phyloP scores from a whole-genome alignment of 64 coral and sea anemone genomes.

The Montipora cactus region DNA sequence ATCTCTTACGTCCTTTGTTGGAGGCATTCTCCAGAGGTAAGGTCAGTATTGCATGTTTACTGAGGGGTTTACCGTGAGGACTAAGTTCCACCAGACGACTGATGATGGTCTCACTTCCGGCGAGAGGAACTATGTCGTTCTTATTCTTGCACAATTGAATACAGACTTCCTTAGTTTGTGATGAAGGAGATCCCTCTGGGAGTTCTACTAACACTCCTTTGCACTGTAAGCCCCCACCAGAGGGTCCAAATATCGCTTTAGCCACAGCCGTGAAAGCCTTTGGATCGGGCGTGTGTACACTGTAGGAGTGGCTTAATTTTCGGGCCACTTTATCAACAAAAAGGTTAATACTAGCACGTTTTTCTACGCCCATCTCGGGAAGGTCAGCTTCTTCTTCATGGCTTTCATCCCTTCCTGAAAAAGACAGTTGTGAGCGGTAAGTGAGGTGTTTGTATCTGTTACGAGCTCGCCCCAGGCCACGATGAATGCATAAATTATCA shows the following conservation, averaged over 20 bases:
- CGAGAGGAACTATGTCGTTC: constrained; percentile 2
- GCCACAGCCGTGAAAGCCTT: constrained; percentile 10
- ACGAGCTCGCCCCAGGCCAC: too few relatives aligned
- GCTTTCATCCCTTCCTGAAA: background rate
- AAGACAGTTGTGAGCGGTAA: too few relatives aligned
- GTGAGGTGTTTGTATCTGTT: too few relatives aligned
- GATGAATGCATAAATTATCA: too few relatives aligned
- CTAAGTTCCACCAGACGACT: constrained; percentile 32
- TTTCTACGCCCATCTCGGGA: background rate
- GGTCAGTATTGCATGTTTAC: background rate
- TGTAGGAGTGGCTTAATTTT: constrained; percentile 1
- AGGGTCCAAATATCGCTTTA: constrained; percentile 43
- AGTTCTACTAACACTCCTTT: constrained; percentile 10
- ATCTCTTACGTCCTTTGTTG: background rate
- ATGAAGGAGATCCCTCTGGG: constrained; percentile 2
- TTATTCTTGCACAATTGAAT: constrained; percentile 27
- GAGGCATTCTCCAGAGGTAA: background rate
- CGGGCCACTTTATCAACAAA: constrained; percentile 37
- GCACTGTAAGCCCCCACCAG: constrained; percentile 8
- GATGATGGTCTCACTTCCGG: background rate
- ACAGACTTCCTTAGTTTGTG: constrained; percentile 42
- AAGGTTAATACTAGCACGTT: background rate
- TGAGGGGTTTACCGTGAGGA: background rate
- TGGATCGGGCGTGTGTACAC: constrained; percentile 11
- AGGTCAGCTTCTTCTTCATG: background rate